phyloP scores from a whole-genome alignment of 1,140 invertebrate species.

The Drosophila sulfurigaster region DNA sequence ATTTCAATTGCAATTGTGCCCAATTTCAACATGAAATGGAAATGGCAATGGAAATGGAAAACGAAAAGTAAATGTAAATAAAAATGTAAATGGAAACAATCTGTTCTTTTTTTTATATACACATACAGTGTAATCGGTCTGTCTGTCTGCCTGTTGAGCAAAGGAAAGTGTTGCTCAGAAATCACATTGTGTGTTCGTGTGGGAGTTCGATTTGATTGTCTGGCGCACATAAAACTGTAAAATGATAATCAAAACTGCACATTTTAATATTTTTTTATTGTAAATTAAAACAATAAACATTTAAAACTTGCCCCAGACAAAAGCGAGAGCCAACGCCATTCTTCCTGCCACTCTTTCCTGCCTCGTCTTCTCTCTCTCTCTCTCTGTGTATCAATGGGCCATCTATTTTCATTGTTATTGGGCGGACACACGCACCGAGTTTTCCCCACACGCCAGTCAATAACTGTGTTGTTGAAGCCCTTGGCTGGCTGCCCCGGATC shows the following conservation, averaged over 20 bases:
- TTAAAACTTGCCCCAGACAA: slow-evolving; percentile 53
- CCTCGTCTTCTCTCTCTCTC: background rate
- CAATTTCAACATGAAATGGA: background rate
- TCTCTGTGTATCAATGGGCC: slow-evolving; percentile 62
- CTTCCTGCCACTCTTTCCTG: background rate
- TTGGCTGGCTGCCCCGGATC: slow-evolving; percentile 15
- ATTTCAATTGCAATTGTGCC: slow-evolving; percentile 6
- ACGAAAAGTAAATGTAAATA: slow-evolving; percentile 13
- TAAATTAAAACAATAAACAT: slow-evolving; percentile 82
- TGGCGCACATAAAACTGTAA: slow-evolving; percentile 68
- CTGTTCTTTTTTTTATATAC: background rate
- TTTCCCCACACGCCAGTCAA: slow-evolving; percentile 43
- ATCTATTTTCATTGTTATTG: slow-evolving; percentile 82
- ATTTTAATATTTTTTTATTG: slow-evolving; percentile 82
- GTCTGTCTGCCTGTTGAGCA: background rate
- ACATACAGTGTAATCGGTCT: background rate
- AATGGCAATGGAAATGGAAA: slow-evolving; percentile 11
- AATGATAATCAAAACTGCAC: slow-evolving; percentile 79
- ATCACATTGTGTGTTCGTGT: background rate
- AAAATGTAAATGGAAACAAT: slow-evolving; percentile 22
- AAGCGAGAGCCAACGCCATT: slow-evolving; percentile 6
- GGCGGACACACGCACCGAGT: slow-evolving; percentile 61
- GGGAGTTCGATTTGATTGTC: slow-evolving; percentile 47
- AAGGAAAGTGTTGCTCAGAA: background rate
- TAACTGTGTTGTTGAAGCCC: slow-evolving; percentile 36